phyloP scores from a whole-genome alignment of 1,140 invertebrate genomes.

The Microplitis demolitor region DNA sequence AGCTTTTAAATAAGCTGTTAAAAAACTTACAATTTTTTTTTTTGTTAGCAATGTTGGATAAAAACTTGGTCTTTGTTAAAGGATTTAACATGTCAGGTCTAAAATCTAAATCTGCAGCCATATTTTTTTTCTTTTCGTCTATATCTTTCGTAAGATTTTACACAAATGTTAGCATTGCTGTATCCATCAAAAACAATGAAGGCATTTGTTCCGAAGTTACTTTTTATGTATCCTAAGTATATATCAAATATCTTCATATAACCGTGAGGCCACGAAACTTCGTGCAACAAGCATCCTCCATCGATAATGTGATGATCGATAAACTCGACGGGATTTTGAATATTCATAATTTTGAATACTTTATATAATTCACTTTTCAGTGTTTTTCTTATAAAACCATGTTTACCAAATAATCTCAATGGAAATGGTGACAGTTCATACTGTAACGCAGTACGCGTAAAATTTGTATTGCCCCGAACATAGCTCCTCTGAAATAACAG shows the following conservation, averaged over 20 bases:
- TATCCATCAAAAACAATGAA: constrained; percentile 24
- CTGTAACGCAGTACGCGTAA: constrained; percentile 48
- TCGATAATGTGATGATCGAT: constrained; percentile 9
- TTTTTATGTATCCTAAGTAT: not conserved
- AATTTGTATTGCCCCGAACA: constrained; percentile 29
- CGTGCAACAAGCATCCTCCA: constrained; percentile 22
- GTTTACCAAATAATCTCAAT: constrained; percentile 43
- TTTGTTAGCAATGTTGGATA: constrained; percentile 18
- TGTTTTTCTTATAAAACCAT: constrained; percentile 48
- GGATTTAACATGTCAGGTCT: not conserved
- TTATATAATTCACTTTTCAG: constrained; percentile 46
- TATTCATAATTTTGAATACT: constrained; percentile 34
- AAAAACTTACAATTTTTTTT: constrained; percentile 15
- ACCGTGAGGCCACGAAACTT: not conserved
- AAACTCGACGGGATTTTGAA: not conserved
- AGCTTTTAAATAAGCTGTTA: constrained; percentile 1
- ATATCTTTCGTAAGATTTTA: constrained; percentile 26
- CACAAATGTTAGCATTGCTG: constrained; percentile 4
- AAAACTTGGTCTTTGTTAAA: constrained; percentile 2
- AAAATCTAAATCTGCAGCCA: constrained; percentile 20
- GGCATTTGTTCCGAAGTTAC: constrained; percentile 4
- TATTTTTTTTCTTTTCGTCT: not conserved
- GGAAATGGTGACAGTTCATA: constrained; percentile 49
- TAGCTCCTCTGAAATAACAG: constrained; percentile 53
- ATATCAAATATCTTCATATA: not conserved